Base-by-base conservation (phyloP, 2,113 vertebrate genomes). In the Tyrannus savana region DNA sequence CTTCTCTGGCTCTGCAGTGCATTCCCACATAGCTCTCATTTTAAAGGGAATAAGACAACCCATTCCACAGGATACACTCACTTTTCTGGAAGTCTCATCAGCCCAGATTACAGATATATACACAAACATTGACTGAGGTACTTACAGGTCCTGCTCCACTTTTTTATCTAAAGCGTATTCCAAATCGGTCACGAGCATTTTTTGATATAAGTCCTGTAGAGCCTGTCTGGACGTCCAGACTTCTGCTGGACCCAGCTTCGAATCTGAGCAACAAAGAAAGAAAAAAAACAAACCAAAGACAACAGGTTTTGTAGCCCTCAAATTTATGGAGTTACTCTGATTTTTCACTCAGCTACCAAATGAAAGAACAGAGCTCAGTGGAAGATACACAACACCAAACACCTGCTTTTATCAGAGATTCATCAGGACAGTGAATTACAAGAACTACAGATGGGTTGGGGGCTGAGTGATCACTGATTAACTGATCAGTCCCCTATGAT, bases 141-240 rank as follows among this genome's bases (percentile, higher is more conserved):
- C 99, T 99, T 98, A 99, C 99, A 99, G 99, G 97, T 99, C 99
- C 90, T 99, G 99, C 97, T 99, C 99, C 97, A 99, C 99, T 97
- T 99, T 99, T 98, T 99, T 99, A 98, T 99, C 99, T 98, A 99
- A 97, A 96, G 99, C 99, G 33, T 99, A 99, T 96, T 99, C 99
- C 98, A 99, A 98, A 97, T 99, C 99, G 3, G 99, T 99, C 89
- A 99, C 99, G 94, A 99, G 98, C 99, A 99, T 99, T 97, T 99
- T 99, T 98, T 99, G 99, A 98, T 99, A 99, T 83, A 99, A 98
- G 96, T 99, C 99, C 98, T 99, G 99, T 91, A 99, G 98, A 91
- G 99, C 99, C 96, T 99, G 99, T 67, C 99, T 98, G 79, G 99
- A 99, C 8, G 99, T 99, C 99, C 99, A 99, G 98, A 99, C 99